phyloP scores from a whole-genome alignment of 2,888 invertebrate species.

The Anoplius nigerrimus region DNA sequence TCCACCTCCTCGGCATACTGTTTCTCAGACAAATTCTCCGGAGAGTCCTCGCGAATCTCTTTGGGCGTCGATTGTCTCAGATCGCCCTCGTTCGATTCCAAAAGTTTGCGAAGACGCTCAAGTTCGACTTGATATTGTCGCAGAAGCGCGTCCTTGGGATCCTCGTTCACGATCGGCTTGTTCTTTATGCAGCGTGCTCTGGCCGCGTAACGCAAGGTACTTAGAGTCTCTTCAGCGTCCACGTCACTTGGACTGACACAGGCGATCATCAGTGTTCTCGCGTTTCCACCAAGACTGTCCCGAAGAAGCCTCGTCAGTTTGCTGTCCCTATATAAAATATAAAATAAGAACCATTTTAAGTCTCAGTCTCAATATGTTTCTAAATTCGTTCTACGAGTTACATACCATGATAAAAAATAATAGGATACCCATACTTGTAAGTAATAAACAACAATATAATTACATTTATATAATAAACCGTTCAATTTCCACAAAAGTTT shows the following conservation, averaged over 20 bases:
- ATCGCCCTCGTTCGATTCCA: constrained; percentile 71
- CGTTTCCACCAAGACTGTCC: constrained; percentile 91
- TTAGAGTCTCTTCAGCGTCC: constrained; percentile 90
- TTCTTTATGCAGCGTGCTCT: constrained; percentile 92
- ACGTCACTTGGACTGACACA: constrained; percentile 89
- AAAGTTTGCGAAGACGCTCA: constrained; percentile 80
- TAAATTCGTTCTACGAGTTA: too few species aligned
- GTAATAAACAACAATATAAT: too few species aligned
- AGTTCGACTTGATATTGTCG: constrained; percentile 92
- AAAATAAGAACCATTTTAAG: too few species aligned
- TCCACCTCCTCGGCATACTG: constrained; percentile 59
- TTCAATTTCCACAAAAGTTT: too few species aligned
- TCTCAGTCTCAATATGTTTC: too few species aligned
- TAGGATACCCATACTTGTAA: too few species aligned
- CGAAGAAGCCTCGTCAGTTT: constrained; percentile 88
- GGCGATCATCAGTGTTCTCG: constrained; percentile 92
- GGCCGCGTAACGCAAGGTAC: constrained; percentile 89
- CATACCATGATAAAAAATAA: too few species aligned
- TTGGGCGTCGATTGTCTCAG: constrained; percentile 26
- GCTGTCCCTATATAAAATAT: constrained; percentile 80
- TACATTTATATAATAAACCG: too few species aligned
- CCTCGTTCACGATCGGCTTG: constrained; percentile 90
- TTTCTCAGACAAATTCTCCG: constrained; percentile 9
- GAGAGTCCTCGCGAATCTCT: constrained; percentile 19
- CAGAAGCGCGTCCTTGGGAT: constrained; percentile 92